These are phyloP conservation scores for Haliclona indistincta DNA, from an alignment of 37 sponge, comb jelly and placozoan species.

Conservation along the genomic window DNA sequence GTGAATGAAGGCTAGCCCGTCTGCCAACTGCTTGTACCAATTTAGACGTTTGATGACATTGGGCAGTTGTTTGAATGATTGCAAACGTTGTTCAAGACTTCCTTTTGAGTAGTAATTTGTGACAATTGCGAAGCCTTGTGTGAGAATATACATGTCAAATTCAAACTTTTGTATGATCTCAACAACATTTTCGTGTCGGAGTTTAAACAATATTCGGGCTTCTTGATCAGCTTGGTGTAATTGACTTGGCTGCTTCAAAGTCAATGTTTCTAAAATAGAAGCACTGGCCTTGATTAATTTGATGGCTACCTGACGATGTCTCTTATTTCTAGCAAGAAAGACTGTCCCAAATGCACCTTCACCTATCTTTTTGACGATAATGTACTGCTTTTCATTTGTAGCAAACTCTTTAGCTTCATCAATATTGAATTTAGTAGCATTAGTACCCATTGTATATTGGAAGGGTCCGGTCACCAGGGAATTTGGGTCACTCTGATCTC, in stretches of 20 bases:
- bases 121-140: conserved; percentile 23
- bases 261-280: background rate
- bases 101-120: conserved; percentile 35
- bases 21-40: conserved; percentile 39
- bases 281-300: conserved; percentile 14
- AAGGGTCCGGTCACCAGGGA: no score
- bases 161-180: conserved; percentile 1
- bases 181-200: conserved; percentile 11
- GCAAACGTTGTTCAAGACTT: conserved; percentile 15
- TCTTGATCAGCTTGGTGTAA: conserved; percentile 6
- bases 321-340: background rate
- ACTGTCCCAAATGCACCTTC: conserved; percentile 35
- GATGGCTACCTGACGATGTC: conserved; percentile 22
- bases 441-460: no score
- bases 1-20: conserved; percentile 49
- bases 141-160: background rate
- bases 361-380: background rate
- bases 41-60: background rate
- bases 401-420: conserved; percentile 2
- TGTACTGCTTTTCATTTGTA: background rate
- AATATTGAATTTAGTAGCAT: no score
- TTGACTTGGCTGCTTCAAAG: background rate
- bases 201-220: background rate
- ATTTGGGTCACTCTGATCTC: no score
- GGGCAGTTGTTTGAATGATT: background rate